Conservation (phyloP, 1,140 invertebrate species). For the Ceratina australensis region DNA sequence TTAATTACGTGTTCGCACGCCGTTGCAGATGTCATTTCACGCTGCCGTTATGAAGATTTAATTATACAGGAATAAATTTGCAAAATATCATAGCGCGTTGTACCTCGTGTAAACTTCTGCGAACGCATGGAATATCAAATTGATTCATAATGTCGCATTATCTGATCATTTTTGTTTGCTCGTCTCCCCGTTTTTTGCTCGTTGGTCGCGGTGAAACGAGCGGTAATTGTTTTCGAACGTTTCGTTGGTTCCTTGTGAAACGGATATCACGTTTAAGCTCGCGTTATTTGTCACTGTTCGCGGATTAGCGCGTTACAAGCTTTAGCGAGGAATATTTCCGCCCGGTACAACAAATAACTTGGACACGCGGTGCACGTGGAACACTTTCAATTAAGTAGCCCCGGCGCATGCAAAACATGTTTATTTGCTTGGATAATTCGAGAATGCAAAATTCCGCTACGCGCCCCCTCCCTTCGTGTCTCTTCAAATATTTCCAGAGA, state of each 20-base stretch:
- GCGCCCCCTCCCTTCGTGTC: too few species aligned
- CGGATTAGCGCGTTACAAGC: neutral
- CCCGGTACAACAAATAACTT: conserved; percentile 8
- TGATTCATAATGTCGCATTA: neutral
- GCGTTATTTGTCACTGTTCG: neutral
- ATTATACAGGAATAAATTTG: conserved; percentile 8
- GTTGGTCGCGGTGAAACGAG: neutral
- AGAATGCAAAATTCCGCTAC: conserved; percentile 7
- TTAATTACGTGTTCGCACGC: neutral
- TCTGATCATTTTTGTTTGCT: neutral
- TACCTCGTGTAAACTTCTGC: neutral
- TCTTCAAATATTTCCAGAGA: neutral
- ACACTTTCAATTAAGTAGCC: neutral
- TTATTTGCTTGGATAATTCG: neutral
- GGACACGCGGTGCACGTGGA: neutral
- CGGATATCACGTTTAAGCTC: too few species aligned
- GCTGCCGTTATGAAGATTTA: neutral
- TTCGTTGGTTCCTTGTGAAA: too few species aligned
- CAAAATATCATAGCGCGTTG: neutral
- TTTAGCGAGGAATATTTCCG: neutral
- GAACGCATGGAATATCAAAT: neutral
- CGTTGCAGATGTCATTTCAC: neutral
- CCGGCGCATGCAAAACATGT: neutral
- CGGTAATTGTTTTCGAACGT: neutral
- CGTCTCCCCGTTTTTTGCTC: neutral